Evolutionary conservation across 1,140 invertebrate genomes (phyloP).

Genomic region (Gryllus bimaculatus): DNA sequence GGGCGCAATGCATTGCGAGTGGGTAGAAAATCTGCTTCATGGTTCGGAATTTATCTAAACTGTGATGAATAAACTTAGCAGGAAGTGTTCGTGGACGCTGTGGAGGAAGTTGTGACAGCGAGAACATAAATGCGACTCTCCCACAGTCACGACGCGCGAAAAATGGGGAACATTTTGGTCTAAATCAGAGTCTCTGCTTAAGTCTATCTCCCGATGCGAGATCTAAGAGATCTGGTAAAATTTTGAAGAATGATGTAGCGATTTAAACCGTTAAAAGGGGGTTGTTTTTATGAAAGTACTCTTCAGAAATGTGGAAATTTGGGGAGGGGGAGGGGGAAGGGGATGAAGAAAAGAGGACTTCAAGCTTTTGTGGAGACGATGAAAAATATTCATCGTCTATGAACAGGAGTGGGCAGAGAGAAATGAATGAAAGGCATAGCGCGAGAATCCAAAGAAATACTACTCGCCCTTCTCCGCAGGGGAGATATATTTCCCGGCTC

Average conservation of each 20-base stretch:
- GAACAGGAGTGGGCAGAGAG: background rate
- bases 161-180: background rate
- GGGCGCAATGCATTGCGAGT: background rate
- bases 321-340: background rate
- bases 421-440: background rate
- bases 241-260: too few relatives aligned
- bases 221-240: too few relatives aligned
- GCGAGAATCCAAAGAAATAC: background rate
- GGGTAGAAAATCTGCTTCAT: background rate
- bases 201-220: too few relatives aligned
- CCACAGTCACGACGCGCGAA: background rate
- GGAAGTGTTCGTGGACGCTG: background rate
- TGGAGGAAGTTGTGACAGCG: background rate
- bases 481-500: background rate
- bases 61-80: slow-evolving; percentile 5
- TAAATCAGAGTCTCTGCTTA: background rate
- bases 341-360: background rate
- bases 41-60: background rate
- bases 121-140: background rate
- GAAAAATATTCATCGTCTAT: background rate
- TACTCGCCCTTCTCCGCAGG: background rate
- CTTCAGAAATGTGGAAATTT: background rate
- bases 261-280: background rate
- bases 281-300: background rate
- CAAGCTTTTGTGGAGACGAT: background rate